These are phyloP conservation scores for Andricus quercusramuli DNA, from an alignment of 2,888 invertebrate genomes.

Conservation along the genomic window DNA sequence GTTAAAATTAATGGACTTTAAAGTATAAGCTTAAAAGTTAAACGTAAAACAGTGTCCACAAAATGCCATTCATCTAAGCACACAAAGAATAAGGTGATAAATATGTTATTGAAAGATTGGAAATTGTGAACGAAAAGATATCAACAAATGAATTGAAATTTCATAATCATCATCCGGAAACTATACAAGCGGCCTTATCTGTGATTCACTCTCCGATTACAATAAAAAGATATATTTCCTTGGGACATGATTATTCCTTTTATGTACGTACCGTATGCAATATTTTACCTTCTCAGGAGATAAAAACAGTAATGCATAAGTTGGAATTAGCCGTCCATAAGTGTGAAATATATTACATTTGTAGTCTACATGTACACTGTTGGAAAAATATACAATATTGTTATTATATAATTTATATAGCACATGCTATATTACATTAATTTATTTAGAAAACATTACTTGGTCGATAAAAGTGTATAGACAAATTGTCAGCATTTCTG, in stretches of 20 bases:
- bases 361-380: no score
- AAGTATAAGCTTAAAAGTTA: neutral
- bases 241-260: neutral
- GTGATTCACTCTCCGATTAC: neutral
- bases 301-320: neutral
- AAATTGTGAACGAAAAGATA: neutral
- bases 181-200: neutral
- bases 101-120: neutral
- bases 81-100: neutral
- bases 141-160: neutral
- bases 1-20: neutral
- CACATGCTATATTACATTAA: no score
- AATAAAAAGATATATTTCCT: neutral
- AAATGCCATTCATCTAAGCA: neutral
- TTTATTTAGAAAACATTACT: no score
- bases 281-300: neutral
- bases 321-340: neutral
- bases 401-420: no score
- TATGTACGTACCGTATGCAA: neutral
- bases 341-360: neutral
- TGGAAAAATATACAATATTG: no score
- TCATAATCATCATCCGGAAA: neutral
- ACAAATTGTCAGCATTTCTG: neutral
- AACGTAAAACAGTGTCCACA: neutral
- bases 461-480: neutral